These are phyloP conservation scores for Alectoris magna DNA, from an alignment of 2,797 vertebrate genomes.

Conservation along the genomic window DNA sequence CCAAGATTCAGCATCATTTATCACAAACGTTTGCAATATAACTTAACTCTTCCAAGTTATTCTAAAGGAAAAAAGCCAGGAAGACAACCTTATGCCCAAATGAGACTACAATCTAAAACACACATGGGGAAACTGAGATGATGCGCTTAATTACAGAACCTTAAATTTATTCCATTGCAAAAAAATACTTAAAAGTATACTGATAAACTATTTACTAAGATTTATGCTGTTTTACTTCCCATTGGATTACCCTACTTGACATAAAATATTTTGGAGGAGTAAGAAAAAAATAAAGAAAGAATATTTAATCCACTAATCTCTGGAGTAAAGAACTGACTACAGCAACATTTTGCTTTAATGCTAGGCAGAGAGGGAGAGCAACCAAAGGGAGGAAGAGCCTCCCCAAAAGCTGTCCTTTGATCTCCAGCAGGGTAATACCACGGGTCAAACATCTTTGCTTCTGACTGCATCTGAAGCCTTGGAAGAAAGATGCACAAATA, in stretches of 20 bases:
- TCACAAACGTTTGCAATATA: not conserved
- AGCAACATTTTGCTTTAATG: not conserved
- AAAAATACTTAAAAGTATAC: not conserved
- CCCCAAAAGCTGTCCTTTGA: slow-evolving; percentile 25
- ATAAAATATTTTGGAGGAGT: not conserved
- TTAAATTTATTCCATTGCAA: not conserved
- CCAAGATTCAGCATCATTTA: not conserved
- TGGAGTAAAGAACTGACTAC: slow-evolving; percentile 22
- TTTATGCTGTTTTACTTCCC: not conserved
- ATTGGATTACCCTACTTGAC: not conserved
- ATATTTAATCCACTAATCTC: slow-evolving; percentile 39
- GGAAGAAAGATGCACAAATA: slow-evolving; percentile 10
- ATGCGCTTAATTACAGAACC: not conserved
- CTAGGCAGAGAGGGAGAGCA: not conserved
- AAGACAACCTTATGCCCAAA: not conserved
- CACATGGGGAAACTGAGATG: not conserved
- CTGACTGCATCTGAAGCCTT: not conserved
- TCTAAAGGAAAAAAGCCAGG: not conserved
- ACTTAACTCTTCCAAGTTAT: not conserved
- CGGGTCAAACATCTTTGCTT: not conserved
- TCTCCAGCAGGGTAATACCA: not conserved
- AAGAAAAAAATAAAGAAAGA: not conserved
- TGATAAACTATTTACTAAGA: slow-evolving; percentile 25
- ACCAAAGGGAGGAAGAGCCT: not conserved
- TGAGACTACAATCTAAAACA: not conserved